A percentile compares a stretch with the other conserved stretches of the same genome.
Conservation (phyloP, 2,888 invertebrate species). For the Sepioteuthis lessoniana region DNA sequence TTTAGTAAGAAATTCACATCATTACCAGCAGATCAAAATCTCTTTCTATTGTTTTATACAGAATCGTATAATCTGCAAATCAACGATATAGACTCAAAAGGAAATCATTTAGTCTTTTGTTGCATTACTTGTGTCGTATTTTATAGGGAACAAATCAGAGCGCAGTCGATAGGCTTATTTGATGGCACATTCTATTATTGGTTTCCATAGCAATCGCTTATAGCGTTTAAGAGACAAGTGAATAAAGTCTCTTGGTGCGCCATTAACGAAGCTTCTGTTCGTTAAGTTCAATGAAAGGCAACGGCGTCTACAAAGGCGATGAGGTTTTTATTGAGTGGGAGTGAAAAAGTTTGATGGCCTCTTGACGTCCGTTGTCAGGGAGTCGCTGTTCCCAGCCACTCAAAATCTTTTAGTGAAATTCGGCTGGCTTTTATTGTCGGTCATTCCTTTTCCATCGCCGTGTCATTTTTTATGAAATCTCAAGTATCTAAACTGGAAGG, state of each 20-base stretch:
- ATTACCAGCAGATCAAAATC: not conserved
- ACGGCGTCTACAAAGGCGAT: not conserved
- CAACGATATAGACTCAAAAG: no score
- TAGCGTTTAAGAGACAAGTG: not conserved
- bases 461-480: not conserved
- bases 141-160: no score
- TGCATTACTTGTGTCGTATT: no score
- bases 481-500: not conserved
- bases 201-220: not conserved
- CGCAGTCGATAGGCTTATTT: not conserved
- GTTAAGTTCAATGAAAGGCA: not conserved
- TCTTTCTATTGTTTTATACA: not conserved
- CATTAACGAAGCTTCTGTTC: not conserved
- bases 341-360: not conserved
- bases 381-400: constrained; percentile 10
- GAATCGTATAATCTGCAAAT: not conserved
- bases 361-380: not conserved
- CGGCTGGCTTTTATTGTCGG: constrained; percentile 14
- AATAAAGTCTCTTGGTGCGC: not conserved
- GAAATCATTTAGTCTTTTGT: no score
- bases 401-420: constrained; percentile 20
- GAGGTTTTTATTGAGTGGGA: not conserved
- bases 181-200: not conserved
- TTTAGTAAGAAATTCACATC: not conserved
- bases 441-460: not conserved